Percentiles rank a stretch among this genome's conserved stretches.
Evolutionary conservation across 2,113 vertebrate species (phyloP).

Genomic region (Oophaga pumilio): DNA sequence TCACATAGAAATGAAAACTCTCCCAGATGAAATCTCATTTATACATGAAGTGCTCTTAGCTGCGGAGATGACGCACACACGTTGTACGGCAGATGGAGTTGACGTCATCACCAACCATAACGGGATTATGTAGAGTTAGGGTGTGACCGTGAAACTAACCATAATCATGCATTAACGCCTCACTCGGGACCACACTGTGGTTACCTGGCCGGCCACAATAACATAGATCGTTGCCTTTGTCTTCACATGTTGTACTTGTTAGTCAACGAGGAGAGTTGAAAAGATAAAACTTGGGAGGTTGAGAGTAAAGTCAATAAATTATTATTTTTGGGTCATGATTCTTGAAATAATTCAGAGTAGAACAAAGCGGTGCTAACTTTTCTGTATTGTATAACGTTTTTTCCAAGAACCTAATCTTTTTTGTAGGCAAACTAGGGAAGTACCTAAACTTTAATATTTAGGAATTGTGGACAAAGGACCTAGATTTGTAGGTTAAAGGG

Average conservation of each 20-base stretch:
- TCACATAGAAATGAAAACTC: background rate
- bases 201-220: conserved; percentile 3
- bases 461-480: background rate
- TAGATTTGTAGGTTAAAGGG: background rate
- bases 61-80: background rate
- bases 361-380: background rate
- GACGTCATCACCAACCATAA: conserved; percentile 37
- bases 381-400: background rate
- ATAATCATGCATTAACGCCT: conserved; percentile 29
- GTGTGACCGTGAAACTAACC: conserved; percentile 9
- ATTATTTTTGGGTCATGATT: background rate
- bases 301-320: background rate
- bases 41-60: background rate
- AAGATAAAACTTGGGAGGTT: conserved; percentile 3
- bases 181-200: conserved; percentile 8
- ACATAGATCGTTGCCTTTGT: background rate
- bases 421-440: too few species aligned
- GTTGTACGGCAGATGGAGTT: conserved; percentile 7
- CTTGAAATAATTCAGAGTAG: background rate
- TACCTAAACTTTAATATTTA: background rate
- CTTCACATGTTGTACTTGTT: conserved; percentile 8
- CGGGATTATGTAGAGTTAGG: conserved; percentile 13
- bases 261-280: background rate
- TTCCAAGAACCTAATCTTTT: background rate
- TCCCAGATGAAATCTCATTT: background rate